Conservation (phyloP, 1,140 invertebrate species). For the Pinna nobilis region DNA sequence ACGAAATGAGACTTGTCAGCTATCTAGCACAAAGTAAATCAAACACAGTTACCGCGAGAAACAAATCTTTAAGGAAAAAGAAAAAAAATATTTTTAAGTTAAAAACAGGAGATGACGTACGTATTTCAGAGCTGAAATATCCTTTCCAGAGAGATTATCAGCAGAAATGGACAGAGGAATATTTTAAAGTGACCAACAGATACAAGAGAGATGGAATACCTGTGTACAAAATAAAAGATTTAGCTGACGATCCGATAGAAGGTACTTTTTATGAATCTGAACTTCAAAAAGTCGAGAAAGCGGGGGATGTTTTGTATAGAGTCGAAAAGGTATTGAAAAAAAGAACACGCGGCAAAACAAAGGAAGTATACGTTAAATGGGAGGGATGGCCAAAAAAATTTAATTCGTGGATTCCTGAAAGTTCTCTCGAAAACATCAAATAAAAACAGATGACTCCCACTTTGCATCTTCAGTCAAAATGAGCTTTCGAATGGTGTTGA, state of each 20-base stretch:
- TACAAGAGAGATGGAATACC: constrained; percentile 15
- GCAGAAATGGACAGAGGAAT: constrained; percentile 40
- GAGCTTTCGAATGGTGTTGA: constrained; percentile 28
- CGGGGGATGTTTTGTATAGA: background rate
- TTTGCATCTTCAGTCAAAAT: background rate
- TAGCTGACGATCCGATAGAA: constrained; percentile 3
- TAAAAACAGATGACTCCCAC: background rate
- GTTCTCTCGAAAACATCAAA: background rate
- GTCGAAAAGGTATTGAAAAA: constrained; percentile 23
- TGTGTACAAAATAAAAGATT: constrained; percentile 39
- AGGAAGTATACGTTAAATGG: constrained; percentile 36
- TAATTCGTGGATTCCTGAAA: constrained; percentile 38
- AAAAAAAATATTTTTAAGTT: constrained; percentile 21
- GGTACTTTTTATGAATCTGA: constrained; percentile 42
- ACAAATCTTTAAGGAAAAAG: background rate
- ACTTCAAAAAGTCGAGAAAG: constrained; percentile 14
- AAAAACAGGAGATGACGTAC: constrained; percentile 30
- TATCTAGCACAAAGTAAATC: background rate
- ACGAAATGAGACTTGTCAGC: background rate
- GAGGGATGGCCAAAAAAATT: constrained; percentile 40
- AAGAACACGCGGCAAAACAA: background rate
- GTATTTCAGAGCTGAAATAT: constrained; percentile 29
- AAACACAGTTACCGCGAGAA: too few species aligned
- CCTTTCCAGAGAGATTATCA: constrained; percentile 39
- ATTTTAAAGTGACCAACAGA: constrained; percentile 31